Base-by-base conservation (phyloP, 2,797 vertebrate genomes). In the Macrochelys suwanniensis region DNA sequence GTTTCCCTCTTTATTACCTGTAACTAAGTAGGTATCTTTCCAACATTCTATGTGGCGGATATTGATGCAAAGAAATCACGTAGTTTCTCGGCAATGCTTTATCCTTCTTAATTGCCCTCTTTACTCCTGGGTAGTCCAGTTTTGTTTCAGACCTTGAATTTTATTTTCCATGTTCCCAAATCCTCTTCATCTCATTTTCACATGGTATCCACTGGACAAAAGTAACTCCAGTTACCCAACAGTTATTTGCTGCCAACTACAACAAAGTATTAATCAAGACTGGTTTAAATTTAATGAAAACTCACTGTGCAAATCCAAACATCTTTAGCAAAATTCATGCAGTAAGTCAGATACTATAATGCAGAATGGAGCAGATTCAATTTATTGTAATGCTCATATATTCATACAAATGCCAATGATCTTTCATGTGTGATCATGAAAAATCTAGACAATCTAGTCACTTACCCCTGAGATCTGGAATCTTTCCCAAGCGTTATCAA, bases 321-420 rank as follows among this genome's bases (percentile, higher is more conserved):
- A 1, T 0, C 59, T 2, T 28, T 1, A 57, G 94, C 81, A 33
- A 81, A 59, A 11, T 61, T 42, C 95, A 45, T 31, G 95, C 96
- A 96, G 89, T 45, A 95, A 97, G 84, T 96, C 95, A 97, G 57
- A 97, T 94, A 97, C 85, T 84, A 96, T 90, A 86, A 88, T 19
- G 92, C 94, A 95, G 94, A 56, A 13, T 89, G 96, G 82, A 96
- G 96, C 94, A 97, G 94, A 84, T 94, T 97, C 94, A 94, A 92
- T 97, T 97, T 97, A 97, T 97, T 97, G 89, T 92, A 94, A 94
- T 93, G 95, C 95, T 93, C 96, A 96, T 95, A 96, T 84, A 97
- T 92, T 94, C 96, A 96, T 96, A 97, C 96, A 97, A 94, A 96
- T 95, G 96, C 80, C 95, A 97, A 96, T 97, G 96, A 92, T 89